Evolutionary conservation across 2,888 invertebrate genomes (phyloP).

Genomic region (Frankliniella fusca): DNA sequence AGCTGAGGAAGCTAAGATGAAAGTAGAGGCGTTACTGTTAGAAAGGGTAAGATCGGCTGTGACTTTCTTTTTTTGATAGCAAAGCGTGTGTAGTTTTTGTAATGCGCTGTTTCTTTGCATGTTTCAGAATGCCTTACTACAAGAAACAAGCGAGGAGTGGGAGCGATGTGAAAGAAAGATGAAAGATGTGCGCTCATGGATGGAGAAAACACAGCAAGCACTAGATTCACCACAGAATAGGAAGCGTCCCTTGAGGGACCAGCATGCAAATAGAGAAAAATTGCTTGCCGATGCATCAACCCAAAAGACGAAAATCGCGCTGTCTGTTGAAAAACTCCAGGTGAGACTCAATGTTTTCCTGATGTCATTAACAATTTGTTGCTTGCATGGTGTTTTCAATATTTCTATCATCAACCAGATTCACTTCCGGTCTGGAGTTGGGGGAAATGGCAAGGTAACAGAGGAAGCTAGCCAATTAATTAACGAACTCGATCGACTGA

Average conservation of each 20-base stretch:
- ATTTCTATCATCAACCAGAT: slow-evolving; percentile 54
- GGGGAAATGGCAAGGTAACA: slow-evolving; percentile 70
- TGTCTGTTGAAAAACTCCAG: slow-evolving; percentile 87
- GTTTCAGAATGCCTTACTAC: slow-evolving; percentile 75
- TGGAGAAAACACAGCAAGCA: slow-evolving; percentile 75
- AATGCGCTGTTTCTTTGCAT: background rate
- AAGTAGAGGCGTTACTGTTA: slow-evolving; percentile 76
- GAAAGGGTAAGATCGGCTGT: slow-evolving; percentile 65
- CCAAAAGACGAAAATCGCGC: slow-evolving; percentile 82
- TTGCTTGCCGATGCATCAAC: slow-evolving; percentile 80
- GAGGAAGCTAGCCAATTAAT: slow-evolving; percentile 67
- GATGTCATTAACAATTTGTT: background rate
- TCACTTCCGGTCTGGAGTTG: slow-evolving; percentile 82
- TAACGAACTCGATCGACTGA: slow-evolving; percentile 63
- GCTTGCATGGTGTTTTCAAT: background rate
- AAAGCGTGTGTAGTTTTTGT: background rate
- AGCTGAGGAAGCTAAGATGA: slow-evolving; percentile 80
- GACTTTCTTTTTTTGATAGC: background rate
- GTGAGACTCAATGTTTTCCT: slow-evolving; percentile 50
- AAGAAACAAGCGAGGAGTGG: slow-evolving; percentile 93
- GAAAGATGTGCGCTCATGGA: slow-evolving; percentile 83
- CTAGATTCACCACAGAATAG: slow-evolving; percentile 77
- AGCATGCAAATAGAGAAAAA: slow-evolving; percentile 79
- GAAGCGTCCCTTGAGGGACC: slow-evolving; percentile 82
- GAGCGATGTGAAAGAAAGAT: slow-evolving; percentile 92